phyloP scores from a whole-genome alignment of 2,888 invertebrate species.

The Sylvicola cinctus region DNA sequence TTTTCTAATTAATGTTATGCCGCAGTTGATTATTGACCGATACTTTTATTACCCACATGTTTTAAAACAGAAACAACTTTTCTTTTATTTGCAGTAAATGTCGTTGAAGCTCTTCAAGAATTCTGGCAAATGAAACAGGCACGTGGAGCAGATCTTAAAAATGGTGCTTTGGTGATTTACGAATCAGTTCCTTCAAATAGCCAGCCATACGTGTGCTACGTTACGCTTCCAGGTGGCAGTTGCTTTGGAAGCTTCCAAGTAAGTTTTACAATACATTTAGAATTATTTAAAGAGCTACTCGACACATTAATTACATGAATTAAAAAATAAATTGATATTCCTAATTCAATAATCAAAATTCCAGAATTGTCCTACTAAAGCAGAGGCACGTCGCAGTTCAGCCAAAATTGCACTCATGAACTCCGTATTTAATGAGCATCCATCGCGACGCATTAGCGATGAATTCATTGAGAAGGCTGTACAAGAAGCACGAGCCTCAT shows the following conservation, averaged over 20 bases:
- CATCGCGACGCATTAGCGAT: slow-evolving; percentile 76
- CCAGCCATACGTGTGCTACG: slow-evolving; percentile 87
- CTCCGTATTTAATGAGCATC: slow-evolving; percentile 91
- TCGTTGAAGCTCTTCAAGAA: slow-evolving; percentile 87
- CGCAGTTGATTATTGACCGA: too few relatives aligned
- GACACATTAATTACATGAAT: neutral
- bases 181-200: slow-evolving; percentile 82
- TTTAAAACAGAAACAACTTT: too few relatives aligned
- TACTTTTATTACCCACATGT: too few relatives aligned
- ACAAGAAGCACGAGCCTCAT: slow-evolving; percentile 73
- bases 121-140: slow-evolving; percentile 96
- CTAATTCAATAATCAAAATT: slow-evolving; percentile 7
- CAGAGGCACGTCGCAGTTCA: slow-evolving; percentile 81
- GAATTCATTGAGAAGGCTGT: slow-evolving; percentile 89
- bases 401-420: slow-evolving; percentile 94
- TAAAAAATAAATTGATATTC: neutral
- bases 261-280: slow-evolving; percentile 10
- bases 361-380: slow-evolving; percentile 85
- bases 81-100: slow-evolving; percentile 62
- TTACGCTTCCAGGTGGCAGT: slow-evolving; percentile 84
- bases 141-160: slow-evolving; percentile 62
- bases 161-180: slow-evolving; percentile 83
- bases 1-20: too few relatives aligned
- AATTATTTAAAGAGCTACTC: neutral
- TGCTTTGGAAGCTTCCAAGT: slow-evolving; percentile 93